These are phyloP conservation scores for Drosophila borealis DNA, from an alignment of 2,888 invertebrate genomes.

Conservation along the genomic window DNA sequence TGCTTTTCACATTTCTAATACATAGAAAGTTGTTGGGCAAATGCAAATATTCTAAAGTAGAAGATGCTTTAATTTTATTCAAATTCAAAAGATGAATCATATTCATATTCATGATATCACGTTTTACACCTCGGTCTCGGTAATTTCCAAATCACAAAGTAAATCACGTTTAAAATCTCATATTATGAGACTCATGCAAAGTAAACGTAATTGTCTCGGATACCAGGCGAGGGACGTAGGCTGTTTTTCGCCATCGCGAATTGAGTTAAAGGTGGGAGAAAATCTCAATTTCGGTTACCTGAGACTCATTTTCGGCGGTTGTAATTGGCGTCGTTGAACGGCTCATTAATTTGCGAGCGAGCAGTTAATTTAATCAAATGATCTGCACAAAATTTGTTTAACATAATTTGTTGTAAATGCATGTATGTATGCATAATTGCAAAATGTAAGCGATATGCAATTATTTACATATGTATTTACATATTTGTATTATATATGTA, in stretches of 20 bases:
- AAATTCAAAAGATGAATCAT: no score
- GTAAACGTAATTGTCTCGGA: neutral
- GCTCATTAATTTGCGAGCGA: conserved; percentile 39
- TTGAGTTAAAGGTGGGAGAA: conserved; percentile 3
- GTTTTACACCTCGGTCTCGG: neutral
- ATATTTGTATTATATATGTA: neutral
- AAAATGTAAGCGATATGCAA: neutral
- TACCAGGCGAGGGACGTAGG: neutral
- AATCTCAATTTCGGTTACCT: conserved; percentile 24
- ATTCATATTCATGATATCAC: no score
- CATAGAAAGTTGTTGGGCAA: no score
- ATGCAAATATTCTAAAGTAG: no score
- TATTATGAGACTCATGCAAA: neutral
- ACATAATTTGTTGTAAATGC: conserved; percentile 14
- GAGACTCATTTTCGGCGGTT: conserved; percentile 17
- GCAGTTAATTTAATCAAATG: conserved; percentile 50
- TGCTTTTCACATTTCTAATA: no score
- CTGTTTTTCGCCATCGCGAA: neutral
- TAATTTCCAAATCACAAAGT: conserved; percentile 1
- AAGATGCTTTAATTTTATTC: no score
- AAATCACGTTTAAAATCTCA: neutral
- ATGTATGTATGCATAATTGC: conserved; percentile 6
- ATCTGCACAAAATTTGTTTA: conserved; percentile 16
- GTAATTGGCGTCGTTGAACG: conserved; percentile 51
- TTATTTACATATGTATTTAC: neutral